These are phyloP conservation scores for Pristionchus entomophagus DNA, from an alignment of 2,888 invertebrate species.

Conservation along the genomic window DNA sequence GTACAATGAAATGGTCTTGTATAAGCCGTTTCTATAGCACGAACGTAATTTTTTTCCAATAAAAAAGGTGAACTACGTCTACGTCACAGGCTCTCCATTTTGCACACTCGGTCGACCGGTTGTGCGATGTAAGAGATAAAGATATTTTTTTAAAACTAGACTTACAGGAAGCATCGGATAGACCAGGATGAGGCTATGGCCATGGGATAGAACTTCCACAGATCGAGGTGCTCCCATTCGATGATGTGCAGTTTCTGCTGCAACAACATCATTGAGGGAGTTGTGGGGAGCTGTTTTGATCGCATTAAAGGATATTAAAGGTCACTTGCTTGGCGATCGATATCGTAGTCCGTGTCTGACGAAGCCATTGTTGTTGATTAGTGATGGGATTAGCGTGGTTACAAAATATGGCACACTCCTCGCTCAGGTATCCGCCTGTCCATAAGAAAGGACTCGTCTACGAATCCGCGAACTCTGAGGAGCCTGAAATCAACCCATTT, in stretches of 20 bases:
- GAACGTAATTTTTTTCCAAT: too few species aligned
- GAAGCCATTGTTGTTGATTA: slow-evolving; percentile 34
- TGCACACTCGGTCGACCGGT: too few species aligned
- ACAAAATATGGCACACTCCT: slow-evolving; percentile 8
- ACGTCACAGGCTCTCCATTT: too few species aligned
- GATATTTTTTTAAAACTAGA: neutral
- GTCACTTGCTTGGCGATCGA: slow-evolving; percentile 25
- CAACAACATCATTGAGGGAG: neutral
- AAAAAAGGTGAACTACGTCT: too few species aligned
- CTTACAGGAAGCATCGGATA: slow-evolving; percentile 60
- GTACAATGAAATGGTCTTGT: too few species aligned
- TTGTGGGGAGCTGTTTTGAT: neutral
- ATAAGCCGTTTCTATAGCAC: too few species aligned
- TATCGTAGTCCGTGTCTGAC: slow-evolving; percentile 44
- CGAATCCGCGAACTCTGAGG: neutral
- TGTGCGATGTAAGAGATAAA: too few species aligned
- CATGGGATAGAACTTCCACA: slow-evolving; percentile 70
- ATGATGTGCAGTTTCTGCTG: slow-evolving; percentile 66
- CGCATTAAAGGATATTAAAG: neutral
- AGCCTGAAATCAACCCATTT: too few species aligned
- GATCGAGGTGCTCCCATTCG: slow-evolving; percentile 74
- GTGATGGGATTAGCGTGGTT: neutral
- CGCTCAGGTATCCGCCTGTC: neutral
- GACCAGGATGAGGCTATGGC: slow-evolving; percentile 66
- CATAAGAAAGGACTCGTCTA: slow-evolving; percentile 24